These are phyloP conservation scores for Neelides sp. DNA, from an alignment of 1,140 invertebrate species.

Conservation along the genomic window DNA sequence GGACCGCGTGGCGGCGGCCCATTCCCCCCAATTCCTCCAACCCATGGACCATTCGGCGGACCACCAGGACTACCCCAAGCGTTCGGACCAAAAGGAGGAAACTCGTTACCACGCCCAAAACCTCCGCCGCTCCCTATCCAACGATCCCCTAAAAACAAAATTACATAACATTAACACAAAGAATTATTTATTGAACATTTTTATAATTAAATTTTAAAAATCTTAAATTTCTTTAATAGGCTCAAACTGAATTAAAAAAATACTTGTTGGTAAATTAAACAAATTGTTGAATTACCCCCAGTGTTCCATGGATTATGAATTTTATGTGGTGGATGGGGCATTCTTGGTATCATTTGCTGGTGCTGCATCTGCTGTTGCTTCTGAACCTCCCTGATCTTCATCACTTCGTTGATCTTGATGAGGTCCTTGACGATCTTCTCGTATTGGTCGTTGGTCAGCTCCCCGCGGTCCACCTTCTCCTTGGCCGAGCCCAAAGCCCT, in stretches of 20 bases:
- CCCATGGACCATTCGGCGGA: neutral
- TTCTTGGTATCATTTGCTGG: constrained; percentile 1
- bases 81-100: neutral
- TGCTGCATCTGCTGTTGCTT: constrained; percentile 43
- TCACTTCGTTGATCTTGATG: constrained; percentile 55
- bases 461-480: constrained; percentile 59
- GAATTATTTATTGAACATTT: neutral
- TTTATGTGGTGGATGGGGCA: neutral
- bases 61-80: constrained; percentile 1
- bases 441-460: constrained; percentile 63
- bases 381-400: constrained; percentile 61
- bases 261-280: no score
- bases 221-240: no score
- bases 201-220: neutral
- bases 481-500: constrained; percentile 72
- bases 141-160: no score
- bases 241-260: no score
- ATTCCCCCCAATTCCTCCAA: neutral
- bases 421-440: constrained; percentile 52
- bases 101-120: no score
- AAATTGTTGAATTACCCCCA: neutral
- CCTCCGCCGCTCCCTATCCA: no score
- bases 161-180: no score
- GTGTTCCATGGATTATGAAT: constrained; percentile 15
- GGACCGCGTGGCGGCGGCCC: constrained; percentile 16